phyloP scores from a whole-genome alignment of 2,113 vertebrate species.

The Pterocles burchelli region DNA sequence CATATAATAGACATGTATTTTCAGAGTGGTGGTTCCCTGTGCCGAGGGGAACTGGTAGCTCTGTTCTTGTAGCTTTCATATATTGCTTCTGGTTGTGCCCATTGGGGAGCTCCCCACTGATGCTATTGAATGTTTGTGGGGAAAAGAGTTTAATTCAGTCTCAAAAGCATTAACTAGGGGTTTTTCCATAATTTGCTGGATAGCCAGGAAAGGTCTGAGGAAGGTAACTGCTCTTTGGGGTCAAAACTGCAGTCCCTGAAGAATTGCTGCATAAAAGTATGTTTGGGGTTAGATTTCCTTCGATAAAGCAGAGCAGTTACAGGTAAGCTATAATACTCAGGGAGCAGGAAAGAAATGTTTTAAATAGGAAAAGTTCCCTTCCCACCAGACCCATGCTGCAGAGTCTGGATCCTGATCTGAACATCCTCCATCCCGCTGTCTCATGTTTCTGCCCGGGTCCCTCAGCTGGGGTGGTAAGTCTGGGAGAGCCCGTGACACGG shows the following conservation, averaged over 20 bases:
- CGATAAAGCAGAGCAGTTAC: not conserved
- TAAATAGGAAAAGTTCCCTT: not conserved
- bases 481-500: not conserved
- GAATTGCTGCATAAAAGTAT: not conserved
- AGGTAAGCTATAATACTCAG: not conserved
- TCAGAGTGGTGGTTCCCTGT: not conserved
- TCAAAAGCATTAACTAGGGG: not conserved
- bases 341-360: not conserved
- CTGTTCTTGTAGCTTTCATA: not conserved
- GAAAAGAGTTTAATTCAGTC: not conserved
- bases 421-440: not conserved
- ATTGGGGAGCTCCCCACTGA: not conserved
- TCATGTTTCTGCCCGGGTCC: not conserved
- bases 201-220: not conserved
- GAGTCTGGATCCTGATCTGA: not conserved
- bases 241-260: not conserved
- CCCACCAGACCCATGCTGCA: not conserved
- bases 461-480: not conserved
- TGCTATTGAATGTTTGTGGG: not conserved
- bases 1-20: not conserved
- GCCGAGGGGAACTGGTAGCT: fast-evolving
- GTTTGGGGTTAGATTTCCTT: not conserved
- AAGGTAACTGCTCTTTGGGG: not conserved
- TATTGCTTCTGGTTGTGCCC: not conserved
- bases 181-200: not conserved